These are phyloP conservation scores for Hydrozoanthus tunicans DNA, from an alignment of 64 coral and sea anemone genomes.

Conservation along the genomic window DNA sequence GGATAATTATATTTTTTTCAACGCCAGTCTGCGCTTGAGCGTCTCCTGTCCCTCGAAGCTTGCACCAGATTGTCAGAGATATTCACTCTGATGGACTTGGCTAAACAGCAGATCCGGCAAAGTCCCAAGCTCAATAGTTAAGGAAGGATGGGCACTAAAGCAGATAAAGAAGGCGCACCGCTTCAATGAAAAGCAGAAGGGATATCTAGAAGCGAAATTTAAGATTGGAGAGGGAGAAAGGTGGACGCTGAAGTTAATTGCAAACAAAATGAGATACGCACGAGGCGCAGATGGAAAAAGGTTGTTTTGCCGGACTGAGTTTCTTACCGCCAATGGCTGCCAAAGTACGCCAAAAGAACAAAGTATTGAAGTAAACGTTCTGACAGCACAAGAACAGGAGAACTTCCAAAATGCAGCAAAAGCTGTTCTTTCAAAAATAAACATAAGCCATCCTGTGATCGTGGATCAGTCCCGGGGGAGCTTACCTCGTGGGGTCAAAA, in stretches of 20 bases:
- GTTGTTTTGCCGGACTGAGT: background rate
- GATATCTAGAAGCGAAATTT: background rate
- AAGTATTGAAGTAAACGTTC: no score
- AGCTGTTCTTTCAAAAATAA: no score
- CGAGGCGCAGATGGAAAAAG: background rate
- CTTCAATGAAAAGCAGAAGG: background rate
- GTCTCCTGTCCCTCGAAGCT: background rate
- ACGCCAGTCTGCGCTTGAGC: constrained; percentile 4
- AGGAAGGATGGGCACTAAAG: background rate
- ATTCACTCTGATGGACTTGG: background rate
- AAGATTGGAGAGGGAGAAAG: background rate
- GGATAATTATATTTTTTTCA: background rate
- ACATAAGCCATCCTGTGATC: no score
- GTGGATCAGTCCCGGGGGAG: no score
- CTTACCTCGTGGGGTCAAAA: no score
- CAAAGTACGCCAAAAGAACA: no score
- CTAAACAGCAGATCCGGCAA: background rate
- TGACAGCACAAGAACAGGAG: no score
- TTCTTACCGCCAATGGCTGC: background rate
- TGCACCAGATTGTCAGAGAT: constrained; percentile 1
- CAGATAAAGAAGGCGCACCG: background rate
- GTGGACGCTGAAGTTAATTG: background rate
- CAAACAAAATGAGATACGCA: background rate
- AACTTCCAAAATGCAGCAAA: no score
- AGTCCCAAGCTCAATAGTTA: background rate